Percentiles rank a stretch among this genome's conserved stretches.
phyloP scores from a whole-genome alignment of 2,888 invertebrate genomes.

The Phengaris arion region DNA sequence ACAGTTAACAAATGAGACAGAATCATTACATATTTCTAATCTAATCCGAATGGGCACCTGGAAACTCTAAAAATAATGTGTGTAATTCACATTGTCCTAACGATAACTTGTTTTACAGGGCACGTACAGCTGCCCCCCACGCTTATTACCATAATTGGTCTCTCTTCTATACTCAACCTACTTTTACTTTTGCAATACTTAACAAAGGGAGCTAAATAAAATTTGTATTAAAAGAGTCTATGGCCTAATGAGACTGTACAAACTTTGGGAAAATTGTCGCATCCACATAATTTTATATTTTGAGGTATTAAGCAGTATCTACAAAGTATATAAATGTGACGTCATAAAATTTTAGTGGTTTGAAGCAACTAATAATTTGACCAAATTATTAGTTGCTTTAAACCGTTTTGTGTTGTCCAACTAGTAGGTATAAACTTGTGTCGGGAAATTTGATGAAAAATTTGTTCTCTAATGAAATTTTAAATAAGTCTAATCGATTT shows the following conservation, averaged over 20 bases:
- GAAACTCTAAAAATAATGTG: slow-evolving; percentile 2
- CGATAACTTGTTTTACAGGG: slow-evolving; percentile 1
- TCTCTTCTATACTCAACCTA: slow-evolving; percentile 26
- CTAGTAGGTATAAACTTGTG: too few relatives aligned
- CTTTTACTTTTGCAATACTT: slow-evolving; percentile 26
- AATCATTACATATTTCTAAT: not conserved
- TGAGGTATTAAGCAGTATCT: not conserved
- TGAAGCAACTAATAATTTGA: too few relatives aligned
- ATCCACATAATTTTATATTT: not conserved
- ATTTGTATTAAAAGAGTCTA: slow-evolving; percentile 24
- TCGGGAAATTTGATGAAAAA: too few relatives aligned
- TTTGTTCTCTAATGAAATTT: too few relatives aligned
- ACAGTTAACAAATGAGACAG: not conserved
- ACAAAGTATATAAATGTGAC: not conserved
- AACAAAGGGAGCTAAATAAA: slow-evolving; percentile 24
- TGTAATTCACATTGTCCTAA: slow-evolving; percentile 4
- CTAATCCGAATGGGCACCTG: not conserved
- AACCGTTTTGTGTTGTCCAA: too few relatives aligned
- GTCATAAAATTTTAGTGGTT: not conserved
- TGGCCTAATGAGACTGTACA: slow-evolving; percentile 18
- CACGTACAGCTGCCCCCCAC: slow-evolving; percentile 24
- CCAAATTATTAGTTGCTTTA: too few relatives aligned
- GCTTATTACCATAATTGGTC: slow-evolving; percentile 28
- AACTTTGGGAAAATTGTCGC: slow-evolving; percentile 3
- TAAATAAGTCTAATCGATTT: too few relatives aligned